Base-by-base conservation (phyloP, 2,888 invertebrate species). In the Sisyra nigra region DNA sequence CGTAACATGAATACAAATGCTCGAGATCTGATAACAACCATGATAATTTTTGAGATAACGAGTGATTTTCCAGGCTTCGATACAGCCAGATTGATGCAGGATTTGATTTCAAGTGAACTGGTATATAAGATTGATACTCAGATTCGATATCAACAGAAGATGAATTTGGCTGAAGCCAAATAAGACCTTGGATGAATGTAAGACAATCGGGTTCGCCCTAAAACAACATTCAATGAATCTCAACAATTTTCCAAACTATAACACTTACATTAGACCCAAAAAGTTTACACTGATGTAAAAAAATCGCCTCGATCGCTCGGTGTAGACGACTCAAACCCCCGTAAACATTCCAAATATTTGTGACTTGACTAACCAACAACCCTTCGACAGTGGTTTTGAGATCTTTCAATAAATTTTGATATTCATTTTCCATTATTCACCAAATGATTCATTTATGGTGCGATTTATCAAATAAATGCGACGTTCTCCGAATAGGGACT, bases 21-120 rank as follows among this genome's bases (percentile, higher is more conserved):
- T 71, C 68, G 50, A 69, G 68, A 54, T 79, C 77, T 2, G 72
- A 69, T 13, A 77, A 58, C 37, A 79, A 57, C 65, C 74, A 70
- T 6, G 74, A 72, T 32, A 80, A 55, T 53, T 71, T 72, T 49
- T 69, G 67, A 9, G 72, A 72, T 44, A 75, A 54, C 15, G 68
- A 63, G 50, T 72, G 71, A 49, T 62, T 67, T 59, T 72, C 71
- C 45, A 74, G 53, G 51, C 70, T 72, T 50, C 55, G 58, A 51
- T 59, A 62, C 14, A 65, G 53, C 74, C 74, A 74, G 44, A 67
- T 60, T 49, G 67, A 62, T 30, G 69, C 67, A 54, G 66, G 71
- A 45, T 69, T 65, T 18, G 61, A 59, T 48, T 62, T 63, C 47
- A 70, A 57, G 52, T 65, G 58, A 35, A 57, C 48, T 19, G 71